Percentiles rank a stretch among this genome's conserved stretches.
Evolutionary conservation across 2,888 invertebrate species (phyloP).

Genomic region (Drosophila kambysellisi): DNA sequence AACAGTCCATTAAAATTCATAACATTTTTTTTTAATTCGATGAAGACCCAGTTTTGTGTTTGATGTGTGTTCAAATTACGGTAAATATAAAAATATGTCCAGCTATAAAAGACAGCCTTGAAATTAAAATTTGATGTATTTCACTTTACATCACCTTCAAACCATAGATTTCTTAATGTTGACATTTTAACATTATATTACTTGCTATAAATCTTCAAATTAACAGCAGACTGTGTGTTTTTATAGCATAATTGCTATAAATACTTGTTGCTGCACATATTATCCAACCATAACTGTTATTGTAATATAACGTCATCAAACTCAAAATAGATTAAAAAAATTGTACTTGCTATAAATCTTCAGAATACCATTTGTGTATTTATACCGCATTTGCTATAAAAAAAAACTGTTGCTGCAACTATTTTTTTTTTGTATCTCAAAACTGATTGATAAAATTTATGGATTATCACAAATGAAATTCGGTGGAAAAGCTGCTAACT

Average conservation of each 20-base stretch:
- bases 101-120: background rate
- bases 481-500: slow-evolving; percentile 12
- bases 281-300: background rate
- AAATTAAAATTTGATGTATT: background rate
- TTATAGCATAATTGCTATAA: background rate
- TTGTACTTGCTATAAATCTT: background rate
- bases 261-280: background rate
- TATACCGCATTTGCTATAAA: no score
- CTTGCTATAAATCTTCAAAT: background rate
- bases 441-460: background rate
- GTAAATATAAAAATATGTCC: background rate
- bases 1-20: background rate
- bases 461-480: slow-evolving; percentile 23
- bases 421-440: background rate
- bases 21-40: background rate
- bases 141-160: background rate
- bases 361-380: no score
- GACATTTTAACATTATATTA: background rate
- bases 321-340: background rate
- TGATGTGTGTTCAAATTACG: background rate
- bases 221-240: background rate
- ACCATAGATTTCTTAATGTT: background rate
- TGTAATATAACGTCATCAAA: background rate
- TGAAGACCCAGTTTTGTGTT: background rate
- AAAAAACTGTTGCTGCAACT: no score